phyloP scores from a whole-genome alignment of 2,888 invertebrate genomes.

The Pomacea canaliculata region DNA sequence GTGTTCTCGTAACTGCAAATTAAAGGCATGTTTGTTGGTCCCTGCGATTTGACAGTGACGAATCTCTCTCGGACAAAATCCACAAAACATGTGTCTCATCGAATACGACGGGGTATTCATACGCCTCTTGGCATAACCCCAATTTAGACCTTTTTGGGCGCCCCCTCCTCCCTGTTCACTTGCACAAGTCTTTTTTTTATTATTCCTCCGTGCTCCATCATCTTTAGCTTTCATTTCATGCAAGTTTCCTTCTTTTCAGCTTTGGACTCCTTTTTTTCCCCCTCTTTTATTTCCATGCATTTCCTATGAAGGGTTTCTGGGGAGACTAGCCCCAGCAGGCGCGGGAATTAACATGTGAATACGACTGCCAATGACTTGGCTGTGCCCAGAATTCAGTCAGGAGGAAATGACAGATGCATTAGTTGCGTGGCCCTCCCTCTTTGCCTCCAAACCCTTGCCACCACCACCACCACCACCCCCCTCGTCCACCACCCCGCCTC shows the following conservation, averaged over 20 bases:
- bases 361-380: not conserved
- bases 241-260: not conserved
- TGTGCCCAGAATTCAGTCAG: constrained; percentile 11
- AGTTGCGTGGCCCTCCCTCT: not conserved
- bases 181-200: not conserved
- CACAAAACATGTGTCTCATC: constrained; percentile 11
- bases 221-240: constrained; percentile 14
- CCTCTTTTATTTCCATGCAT: constrained; percentile 8
- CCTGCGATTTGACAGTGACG: constrained; percentile 2
- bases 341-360: constrained; percentile 12
- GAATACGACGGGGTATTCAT: too few relatives aligned
- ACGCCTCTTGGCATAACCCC: too few relatives aligned
- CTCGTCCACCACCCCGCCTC: not conserved
- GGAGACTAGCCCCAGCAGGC: constrained; percentile 6
- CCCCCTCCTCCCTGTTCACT: not conserved
- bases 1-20: not conserved
- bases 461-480: not conserved
- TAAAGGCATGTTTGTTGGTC: constrained; percentile 15
- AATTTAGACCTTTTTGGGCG: not conserved
- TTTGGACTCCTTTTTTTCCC: not conserved
- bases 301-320: not conserved
- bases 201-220: constrained; percentile 8
- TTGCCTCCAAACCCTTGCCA: not conserved
- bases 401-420: constrained; percentile 9
- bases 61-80: not conserved